Evolutionary conservation across 2,888 invertebrate genomes (phyloP), one percentile per base, ranked within the genome.

Genomic region (Chrysolina americana): DNA sequence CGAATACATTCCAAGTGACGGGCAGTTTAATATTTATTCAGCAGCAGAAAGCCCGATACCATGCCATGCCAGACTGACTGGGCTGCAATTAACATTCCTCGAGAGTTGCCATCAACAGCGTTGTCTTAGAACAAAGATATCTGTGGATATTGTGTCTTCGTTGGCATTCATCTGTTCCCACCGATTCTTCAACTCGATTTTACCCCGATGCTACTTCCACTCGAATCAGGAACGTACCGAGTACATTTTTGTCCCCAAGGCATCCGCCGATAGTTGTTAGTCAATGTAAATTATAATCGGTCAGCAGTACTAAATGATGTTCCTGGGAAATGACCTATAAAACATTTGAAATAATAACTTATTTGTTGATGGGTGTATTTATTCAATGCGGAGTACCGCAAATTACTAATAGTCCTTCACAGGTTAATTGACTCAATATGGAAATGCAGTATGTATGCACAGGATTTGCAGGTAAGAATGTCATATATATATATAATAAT

Each of bases 121-220:
- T 84, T 83, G 85, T 85, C 85, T 85, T 86, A 85, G 86, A 87
- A 87, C 86, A 87, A 87, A 86, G 86, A 86, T 86, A 86, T 86
- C 86, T 84, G 81, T 82, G 80, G 81, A 82, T 82, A 80, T 81
- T 81, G 80, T 81, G 81, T 80, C 78, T 80, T 79, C 77, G 78
- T 75, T 78, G 81, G 79, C 80, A 81, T 81, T 79, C 81, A 79
- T 80, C 79, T 79, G 70, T 79, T 79, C 79, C 80, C 79, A 80
- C 78, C 77, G 75, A 68, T 66, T 65, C 65, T 44, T 65, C 63
- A 62, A 63, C 68, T 74, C 71, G 71, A 77, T 73, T 73, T 73
- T 50, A 70, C 59, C 74, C 68, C 36, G 71, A 15, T 59, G 28
- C 36, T 36, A 19, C 59, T 69, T 68, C 71, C 10, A 36, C 21